Evolutionary conservation across 2,888 invertebrate species (phyloP).

Genomic region (Drosophila recens): DNA sequence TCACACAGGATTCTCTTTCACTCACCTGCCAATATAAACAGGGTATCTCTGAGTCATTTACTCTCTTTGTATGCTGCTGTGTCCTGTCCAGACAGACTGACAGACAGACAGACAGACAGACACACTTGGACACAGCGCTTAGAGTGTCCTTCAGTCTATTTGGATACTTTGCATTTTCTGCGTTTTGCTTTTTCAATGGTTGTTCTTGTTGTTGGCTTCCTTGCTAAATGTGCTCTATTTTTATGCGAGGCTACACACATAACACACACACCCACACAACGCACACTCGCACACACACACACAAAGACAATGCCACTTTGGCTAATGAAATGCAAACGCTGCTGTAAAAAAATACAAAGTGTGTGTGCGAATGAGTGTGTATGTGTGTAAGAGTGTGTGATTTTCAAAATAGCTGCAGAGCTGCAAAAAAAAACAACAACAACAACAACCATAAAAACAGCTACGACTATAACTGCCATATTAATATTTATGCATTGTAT

Average conservation of each 20-base stretch:
- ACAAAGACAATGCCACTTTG: constrained; percentile 74
- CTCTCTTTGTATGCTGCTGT: neutral
- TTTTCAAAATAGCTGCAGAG: constrained; percentile 61
- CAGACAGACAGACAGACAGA: constrained; percentile 57
- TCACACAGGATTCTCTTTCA: neutral
- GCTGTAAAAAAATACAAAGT: constrained; percentile 36
- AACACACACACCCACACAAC: constrained; percentile 30
- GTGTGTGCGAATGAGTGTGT: constrained; percentile 20
- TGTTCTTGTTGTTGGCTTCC: constrained; percentile 48
- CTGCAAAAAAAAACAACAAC: constrained; percentile 2
- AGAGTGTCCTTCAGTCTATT: constrained; percentile 80
- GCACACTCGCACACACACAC: constrained; percentile 15
- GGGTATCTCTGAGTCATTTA: constrained; percentile 22
- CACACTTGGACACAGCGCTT: constrained; percentile 71
- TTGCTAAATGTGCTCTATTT: constrained; percentile 74
- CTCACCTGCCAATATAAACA: neutral
- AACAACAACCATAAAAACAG: constrained; percentile 17
- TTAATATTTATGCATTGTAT: constrained; percentile 70
- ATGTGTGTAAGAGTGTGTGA: constrained; percentile 30
- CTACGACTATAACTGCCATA: constrained; percentile 57
- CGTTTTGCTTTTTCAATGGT: constrained; percentile 54
- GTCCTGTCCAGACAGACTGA: constrained; percentile 48
- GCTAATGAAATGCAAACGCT: constrained; percentile 80
- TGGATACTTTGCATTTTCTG: constrained; percentile 77
- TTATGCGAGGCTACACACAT: constrained; percentile 49